Base-by-base conservation (phyloP, 1,140 invertebrate genomes). In the Hermetia illucens region DNA sequence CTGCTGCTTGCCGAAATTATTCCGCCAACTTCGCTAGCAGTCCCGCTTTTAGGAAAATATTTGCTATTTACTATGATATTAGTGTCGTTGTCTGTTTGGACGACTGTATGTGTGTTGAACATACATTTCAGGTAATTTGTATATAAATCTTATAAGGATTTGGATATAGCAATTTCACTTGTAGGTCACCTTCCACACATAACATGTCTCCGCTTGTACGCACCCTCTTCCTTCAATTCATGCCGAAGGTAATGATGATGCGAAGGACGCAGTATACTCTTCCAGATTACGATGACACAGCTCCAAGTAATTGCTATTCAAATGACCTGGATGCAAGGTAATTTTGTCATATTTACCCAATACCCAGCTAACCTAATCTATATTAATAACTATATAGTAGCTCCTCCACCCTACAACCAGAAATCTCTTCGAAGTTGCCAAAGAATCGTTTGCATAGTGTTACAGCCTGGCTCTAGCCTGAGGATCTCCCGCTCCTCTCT, bases 11-110 rank as follows among this genome's bases (percentile, higher is more conserved):
- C 90, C 38, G 90, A 95, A 71, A 93, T 98, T 54, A 97, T 97
- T 59, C 94, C 94, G 25, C 92, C 93, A 12, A 98, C 94, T 15
- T 96, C 90, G 13, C 70, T 97, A 44, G 91, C 93, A 13, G 88
- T 98, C 47, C 93, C 94, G n/a, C 65, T 98, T 36, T 79, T 98
- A 38, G 92, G 93, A 44, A 95, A 95, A 71, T 92, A 92, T 63
- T 69, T 86, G 36, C 69, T 98, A 39, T 98, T 98, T 68, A 98
- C 93, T 18, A 96, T 98, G 91, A 90, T 95, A 45, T 69, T 98
- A 44, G 92, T 98, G 37, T 94, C 91, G 15, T 70, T 95, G 38
- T 96, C 92, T 43, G 95, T 98, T 48, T 85, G 90, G 71, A 87
- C 93, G 55, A 97, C 94, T 13, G 93, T 98, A 33, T 88, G 88